Base-by-base conservation (phyloP, 2,888 invertebrate genomes). In the Cephus nigrinus region DNA sequence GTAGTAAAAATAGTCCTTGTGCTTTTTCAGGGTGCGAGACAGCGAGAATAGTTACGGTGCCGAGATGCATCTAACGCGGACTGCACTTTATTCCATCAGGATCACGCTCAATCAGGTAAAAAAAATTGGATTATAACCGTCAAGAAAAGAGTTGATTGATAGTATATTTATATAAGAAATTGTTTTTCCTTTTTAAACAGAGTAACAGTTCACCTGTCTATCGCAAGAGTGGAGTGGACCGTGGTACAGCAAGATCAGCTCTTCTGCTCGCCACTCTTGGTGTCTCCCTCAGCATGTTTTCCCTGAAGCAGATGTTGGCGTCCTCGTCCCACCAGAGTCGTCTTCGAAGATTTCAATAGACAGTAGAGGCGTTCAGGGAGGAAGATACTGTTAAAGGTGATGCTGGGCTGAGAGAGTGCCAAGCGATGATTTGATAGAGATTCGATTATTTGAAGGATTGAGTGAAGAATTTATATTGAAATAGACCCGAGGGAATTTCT, bases 231-330 rank as follows among this genome's bases (percentile, higher is more conserved):
- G 80, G 83, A 40, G 82, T 85, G 30, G 89, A 89, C 72, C 86
- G 87, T 12, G 84, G 83, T 30, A 86, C 87, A 12, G 80, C 82
- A 4, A 86, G 84, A 36, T 89, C 89, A 5, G 91, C 91, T 0
- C 74, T 86, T n/a, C 73, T 89, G 30, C 83, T 91, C 9, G 90
- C 91, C 11, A 87, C 90, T 4, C 82, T 88, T n/a, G 91, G 90
- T 36, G 78, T 91, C 0, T 90, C 91, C 5, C 80, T 90, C 76
- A 90, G 89, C 76, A 84, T 90, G 83, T 90, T 90, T 78, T 90
- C 90, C n/a, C 80, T 91, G 69, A 87, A 85, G 31, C 89, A 91
- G 76, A 88, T 91, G 90, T 81, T 88, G 34, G 82, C 87, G 12
- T 85, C 86, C 3, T 83, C 87, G 15, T 84, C 86, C 36, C 84